phyloP scores from a whole-genome alignment of 2,113 vertebrate species.

The Thymallus thymallus region DNA sequence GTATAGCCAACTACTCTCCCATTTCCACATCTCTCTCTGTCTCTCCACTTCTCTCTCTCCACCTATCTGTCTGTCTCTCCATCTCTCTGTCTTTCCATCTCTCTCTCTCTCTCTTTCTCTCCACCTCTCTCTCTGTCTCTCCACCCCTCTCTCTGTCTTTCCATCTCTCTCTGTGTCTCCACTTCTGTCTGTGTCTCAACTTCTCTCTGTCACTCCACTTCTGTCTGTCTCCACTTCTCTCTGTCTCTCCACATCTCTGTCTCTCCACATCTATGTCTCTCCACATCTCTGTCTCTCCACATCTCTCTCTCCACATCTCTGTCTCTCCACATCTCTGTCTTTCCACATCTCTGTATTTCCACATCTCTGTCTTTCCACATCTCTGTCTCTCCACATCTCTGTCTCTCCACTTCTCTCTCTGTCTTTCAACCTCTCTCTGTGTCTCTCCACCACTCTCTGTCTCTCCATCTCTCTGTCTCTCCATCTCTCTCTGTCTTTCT shows the following conservation, averaged over 20 bases:
- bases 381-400: too few relatives aligned
- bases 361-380: too few relatives aligned
- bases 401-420: too few relatives aligned
- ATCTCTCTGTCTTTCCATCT: too few relatives aligned
- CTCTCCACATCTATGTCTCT: not conserved
- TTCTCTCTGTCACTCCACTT: not conserved
- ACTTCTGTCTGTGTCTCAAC: too few relatives aligned
- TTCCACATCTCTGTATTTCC: too few relatives aligned
- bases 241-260: too few relatives aligned
- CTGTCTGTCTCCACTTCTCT: not conserved
- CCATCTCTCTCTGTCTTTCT: too few relatives aligned
- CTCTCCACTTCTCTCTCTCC: not conserved
- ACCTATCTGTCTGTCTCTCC: not conserved
- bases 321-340: not conserved
- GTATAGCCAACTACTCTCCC: conserved; percentile 29
- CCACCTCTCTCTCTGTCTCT: not conserved
- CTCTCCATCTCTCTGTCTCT: too few relatives aligned
- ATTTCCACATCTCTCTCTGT: conserved; percentile 21
- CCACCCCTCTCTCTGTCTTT: not conserved
- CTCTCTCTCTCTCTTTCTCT: not conserved
- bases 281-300: not conserved
- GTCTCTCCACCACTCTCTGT: not conserved
- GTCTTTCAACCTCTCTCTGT: too few relatives aligned
- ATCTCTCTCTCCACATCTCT: not conserved
- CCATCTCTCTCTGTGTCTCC: not conserved